phyloP scores from a whole-genome alignment of 2,888 invertebrate species.

The Oligia latruncula region DNA sequence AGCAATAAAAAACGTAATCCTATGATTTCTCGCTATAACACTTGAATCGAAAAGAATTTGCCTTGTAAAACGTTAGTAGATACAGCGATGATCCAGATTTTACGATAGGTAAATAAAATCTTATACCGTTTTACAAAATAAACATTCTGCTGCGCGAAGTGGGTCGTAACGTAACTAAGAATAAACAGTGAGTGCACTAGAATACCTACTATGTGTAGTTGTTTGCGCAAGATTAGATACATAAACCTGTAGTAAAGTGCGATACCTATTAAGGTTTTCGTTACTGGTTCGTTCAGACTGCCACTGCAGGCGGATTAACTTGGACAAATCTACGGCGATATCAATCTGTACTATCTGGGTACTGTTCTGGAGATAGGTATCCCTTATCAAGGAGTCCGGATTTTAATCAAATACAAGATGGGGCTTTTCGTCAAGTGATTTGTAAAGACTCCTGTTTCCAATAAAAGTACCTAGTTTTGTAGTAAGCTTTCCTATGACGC shows the following conservation, averaged over 20 bases:
- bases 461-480: neutral
- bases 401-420: constrained; percentile 51
- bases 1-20: constrained; percentile 2
- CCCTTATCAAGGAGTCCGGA: constrained; percentile 54
- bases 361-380: constrained; percentile 55
- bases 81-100: constrained; percentile 37
- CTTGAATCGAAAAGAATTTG: constrained; percentile 12
- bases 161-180: constrained; percentile 82
- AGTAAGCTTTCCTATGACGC: neutral
- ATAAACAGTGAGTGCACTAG: constrained; percentile 78
- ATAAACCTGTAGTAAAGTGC: constrained; percentile 76
- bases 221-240: constrained; percentile 83
- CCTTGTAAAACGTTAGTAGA: constrained; percentile 31
- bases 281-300: constrained; percentile 63
- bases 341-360: constrained; percentile 69
- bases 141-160: constrained; percentile 74
- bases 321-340: constrained; percentile 60
- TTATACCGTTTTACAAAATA: constrained; percentile 74
- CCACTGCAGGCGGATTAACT: constrained; percentile 56
- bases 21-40: constrained; percentile 26
- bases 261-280: constrained; percentile 70
- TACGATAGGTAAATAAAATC: constrained; percentile 66
- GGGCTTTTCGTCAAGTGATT: constrained; percentile 28
- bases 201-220: constrained; percentile 68
- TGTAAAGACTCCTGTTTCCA: constrained; percentile 18